These are phyloP conservation scores for Drosophila kuntzei DNA, from an alignment of 2,888 invertebrate genomes.

Conservation along the genomic window DNA sequence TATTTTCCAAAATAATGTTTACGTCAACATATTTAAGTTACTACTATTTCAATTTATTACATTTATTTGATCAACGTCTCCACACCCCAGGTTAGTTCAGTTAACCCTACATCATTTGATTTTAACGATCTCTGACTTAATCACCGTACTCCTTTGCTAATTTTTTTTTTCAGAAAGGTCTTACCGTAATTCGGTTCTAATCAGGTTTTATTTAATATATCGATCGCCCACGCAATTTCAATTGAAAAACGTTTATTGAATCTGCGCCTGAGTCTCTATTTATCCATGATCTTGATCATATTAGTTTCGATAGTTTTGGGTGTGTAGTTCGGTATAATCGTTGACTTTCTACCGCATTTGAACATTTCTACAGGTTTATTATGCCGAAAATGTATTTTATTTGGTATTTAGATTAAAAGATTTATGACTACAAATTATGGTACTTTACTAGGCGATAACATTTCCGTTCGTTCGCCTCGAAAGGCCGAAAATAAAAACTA, in stretches of 20 bases:
- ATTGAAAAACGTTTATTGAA: constrained; percentile 13
- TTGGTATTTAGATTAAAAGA: constrained; percentile 77
- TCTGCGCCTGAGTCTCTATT: not conserved
- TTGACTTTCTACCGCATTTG: constrained; percentile 31
- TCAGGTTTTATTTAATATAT: constrained; percentile 2
- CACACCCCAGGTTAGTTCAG: too few relatives aligned
- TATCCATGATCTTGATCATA: constrained; percentile 9
- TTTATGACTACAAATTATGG: constrained; percentile 82
- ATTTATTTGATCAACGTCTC: too few relatives aligned
- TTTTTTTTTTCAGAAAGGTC: not conserved
- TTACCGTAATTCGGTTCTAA: constrained; percentile 15
- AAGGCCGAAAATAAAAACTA: constrained; percentile 40
- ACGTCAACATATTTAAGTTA: too few relatives aligned
- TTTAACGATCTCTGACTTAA: not conserved
- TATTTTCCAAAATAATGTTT: not conserved
- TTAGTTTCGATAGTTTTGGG: constrained; percentile 15
- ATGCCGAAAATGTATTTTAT: constrained; percentile 69
- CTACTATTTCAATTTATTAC: not conserved
- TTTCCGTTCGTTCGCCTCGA: constrained; percentile 69
- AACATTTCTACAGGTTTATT: constrained; percentile 46
- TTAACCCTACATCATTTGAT: not conserved
- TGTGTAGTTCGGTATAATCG: constrained; percentile 12
- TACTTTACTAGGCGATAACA: constrained; percentile 78
- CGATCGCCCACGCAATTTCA: constrained; percentile 33
- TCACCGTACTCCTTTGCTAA: not conserved